phyloP scores from a whole-genome alignment of 2,797 vertebrate genomes.

The Rhinophrynus dorsalis region DNA sequence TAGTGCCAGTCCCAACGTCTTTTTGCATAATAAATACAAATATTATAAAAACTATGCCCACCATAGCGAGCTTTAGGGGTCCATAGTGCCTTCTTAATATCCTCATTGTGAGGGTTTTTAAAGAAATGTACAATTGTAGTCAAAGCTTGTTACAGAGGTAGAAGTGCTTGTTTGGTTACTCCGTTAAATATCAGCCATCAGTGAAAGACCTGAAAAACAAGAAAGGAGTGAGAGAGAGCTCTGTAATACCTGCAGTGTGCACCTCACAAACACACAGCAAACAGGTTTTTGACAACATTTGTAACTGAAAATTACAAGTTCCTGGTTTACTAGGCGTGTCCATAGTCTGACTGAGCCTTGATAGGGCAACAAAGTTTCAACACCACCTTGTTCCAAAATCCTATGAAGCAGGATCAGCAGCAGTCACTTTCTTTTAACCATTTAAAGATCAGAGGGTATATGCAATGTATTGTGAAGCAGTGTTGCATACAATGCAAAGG shows the following conservation, averaged over 20 bases:
- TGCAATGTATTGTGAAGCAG: no score
- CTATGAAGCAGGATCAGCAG: no score
- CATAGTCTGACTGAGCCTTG: no score
- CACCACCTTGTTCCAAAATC: no score
- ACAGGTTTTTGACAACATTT: constrained; percentile 4
- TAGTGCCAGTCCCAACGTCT: constrained; percentile 65
- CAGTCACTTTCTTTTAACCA: no score
- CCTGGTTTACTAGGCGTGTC: constrained; percentile 3
- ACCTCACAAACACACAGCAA: not conserved
- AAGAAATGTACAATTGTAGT: not conserved
- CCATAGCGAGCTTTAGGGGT: constrained; percentile 76
- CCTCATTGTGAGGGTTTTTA: constrained; percentile 67
- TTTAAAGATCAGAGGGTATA: no score
- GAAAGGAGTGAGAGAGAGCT: constrained; percentile 3
- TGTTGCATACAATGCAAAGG: no score
- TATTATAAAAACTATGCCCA: constrained; percentile 80
- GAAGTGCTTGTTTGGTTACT: not conserved
- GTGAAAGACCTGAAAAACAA: not conserved
- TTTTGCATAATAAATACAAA: constrained; percentile 82
- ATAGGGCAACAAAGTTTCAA: no score
- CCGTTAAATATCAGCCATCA: constrained; percentile 12
- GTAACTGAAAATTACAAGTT: not conserved
- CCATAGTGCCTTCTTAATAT: constrained; percentile 77
- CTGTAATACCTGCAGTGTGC: not conserved
- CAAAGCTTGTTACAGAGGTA: not conserved